Evolutionary conservation across 2,797 vertebrate genomes (phyloP).

Genomic region (Natrix natrix): DNA sequence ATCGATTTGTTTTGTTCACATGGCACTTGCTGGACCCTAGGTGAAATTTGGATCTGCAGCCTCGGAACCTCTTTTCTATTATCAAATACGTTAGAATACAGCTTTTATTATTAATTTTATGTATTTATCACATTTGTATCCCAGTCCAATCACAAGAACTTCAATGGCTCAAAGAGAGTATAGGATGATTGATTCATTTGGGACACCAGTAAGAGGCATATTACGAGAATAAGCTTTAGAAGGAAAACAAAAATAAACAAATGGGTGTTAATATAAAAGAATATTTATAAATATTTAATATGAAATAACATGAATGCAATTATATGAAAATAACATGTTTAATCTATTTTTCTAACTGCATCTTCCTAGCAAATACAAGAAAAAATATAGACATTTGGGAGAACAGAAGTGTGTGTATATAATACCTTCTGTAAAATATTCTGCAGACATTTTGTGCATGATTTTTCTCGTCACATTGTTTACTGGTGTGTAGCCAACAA

Average conservation of each 20-base stretch:
- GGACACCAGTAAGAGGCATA: neutral
- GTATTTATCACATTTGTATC: neutral
- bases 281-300: neutral
- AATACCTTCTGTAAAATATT: slow-evolving; percentile 72
- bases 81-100: neutral
- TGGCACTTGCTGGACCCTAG: neutral
- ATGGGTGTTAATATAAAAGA: neutral
- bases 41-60: neutral
- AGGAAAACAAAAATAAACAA: neutral
- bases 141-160: neutral
- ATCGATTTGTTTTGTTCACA: neutral
- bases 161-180: neutral
- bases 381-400: fast-evolving
- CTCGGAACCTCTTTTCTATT: neutral
- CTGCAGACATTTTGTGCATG: slow-evolving; percentile 84
- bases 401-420: neutral
- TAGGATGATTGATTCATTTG: neutral
- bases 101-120: neutral
- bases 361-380: neutral
- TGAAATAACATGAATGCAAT: neutral
- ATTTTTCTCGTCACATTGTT: slow-evolving; percentile 79
- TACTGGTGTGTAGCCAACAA: slow-evolving; percentile 86
- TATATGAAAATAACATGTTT: neutral
- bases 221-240: neutral
- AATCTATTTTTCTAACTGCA: fast-evolving